Conservation (phyloP, 2,888 invertebrate genomes). For the Eretmocerus hayati region DNA sequence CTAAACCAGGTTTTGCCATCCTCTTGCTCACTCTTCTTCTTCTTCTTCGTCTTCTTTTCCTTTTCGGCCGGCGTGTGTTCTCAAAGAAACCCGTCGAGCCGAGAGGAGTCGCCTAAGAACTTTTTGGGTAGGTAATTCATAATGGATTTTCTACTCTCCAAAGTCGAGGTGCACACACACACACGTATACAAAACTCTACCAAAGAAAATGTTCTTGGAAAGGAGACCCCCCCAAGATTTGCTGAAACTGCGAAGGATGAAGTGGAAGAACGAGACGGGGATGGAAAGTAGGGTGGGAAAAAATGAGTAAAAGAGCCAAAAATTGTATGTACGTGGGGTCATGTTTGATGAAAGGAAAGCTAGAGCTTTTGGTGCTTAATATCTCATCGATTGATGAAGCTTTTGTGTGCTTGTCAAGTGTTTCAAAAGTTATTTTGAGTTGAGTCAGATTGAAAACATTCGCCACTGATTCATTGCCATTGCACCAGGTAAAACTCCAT, state of each 20-base stretch:
- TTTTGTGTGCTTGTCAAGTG: constrained; percentile 19
- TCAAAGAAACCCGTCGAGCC: constrained; percentile 11
- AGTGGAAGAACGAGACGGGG: neutral
- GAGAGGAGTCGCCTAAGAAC: neutral
- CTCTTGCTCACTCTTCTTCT: neutral
- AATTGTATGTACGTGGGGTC: constrained; percentile 4
- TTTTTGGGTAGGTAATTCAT: constrained; percentile 12
- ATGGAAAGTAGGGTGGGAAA: neutral
- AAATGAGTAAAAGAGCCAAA: neutral
- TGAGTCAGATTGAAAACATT: no score
- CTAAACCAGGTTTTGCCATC: no score
- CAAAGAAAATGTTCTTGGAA: constrained; percentile 11
- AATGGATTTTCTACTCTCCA: constrained; percentile 10
- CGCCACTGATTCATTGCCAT: no score
- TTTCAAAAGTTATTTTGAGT: constrained; percentile 10
- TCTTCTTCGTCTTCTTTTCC: no score
- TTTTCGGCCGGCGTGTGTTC: no score
- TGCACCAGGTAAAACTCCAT: no score
- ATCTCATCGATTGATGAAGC: constrained; percentile 6
- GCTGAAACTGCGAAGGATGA: no score
- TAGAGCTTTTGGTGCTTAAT: constrained; percentile 18
- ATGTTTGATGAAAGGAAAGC: constrained; percentile 4
- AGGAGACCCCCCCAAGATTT: no score
- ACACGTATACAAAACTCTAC: neutral
- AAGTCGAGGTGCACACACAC: neutral